Conservation (phyloP, 2,888 invertebrate species). For the Glyphotaelius pellucidus region DNA sequence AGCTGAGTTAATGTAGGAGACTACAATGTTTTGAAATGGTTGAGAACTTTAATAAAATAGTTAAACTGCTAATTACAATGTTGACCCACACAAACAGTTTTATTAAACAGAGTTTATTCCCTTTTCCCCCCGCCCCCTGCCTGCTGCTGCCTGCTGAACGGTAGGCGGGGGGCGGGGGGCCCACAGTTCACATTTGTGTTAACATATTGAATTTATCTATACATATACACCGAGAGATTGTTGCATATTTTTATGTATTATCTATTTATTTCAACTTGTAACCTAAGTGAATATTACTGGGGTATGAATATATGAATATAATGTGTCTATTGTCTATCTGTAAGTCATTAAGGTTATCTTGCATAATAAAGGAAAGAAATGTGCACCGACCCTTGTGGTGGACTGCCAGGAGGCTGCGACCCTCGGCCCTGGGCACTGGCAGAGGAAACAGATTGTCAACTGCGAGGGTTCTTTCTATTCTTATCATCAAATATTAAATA, state of each 20-base stretch:
- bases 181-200: slow-evolving; percentile 22
- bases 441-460: not conserved
- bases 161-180: slow-evolving; percentile 17
- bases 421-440: not conserved
- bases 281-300: slow-evolving; percentile 29
- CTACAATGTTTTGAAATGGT: slow-evolving; percentile 51
- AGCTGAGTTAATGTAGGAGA: slow-evolving; percentile 63
- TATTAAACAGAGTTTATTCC: slow-evolving; percentile 27
- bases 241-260: slow-evolving; percentile 32
- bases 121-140: not conserved
- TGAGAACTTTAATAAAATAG: slow-evolving; percentile 47
- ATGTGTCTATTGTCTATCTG: slow-evolving; percentile 17
- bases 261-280: slow-evolving; percentile 27
- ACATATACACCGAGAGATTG: slow-evolving; percentile 32
- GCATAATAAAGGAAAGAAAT: slow-evolving; percentile 6
- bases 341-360: slow-evolving; percentile 11
- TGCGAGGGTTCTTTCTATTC: not conserved
- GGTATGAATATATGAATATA: slow-evolving; percentile 14
- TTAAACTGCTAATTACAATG: slow-evolving; percentile 46
- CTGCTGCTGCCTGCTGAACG: no score
- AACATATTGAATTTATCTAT: slow-evolving; percentile 31
- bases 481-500: slow-evolving; percentile 4
- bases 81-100: slow-evolving; percentile 24
- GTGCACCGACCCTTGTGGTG: slow-evolving; percentile 19
- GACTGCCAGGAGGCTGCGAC: not conserved